phyloP scores from a whole-genome alignment of 2,797 vertebrate genomes.

The Microhierax caerulescens region DNA sequence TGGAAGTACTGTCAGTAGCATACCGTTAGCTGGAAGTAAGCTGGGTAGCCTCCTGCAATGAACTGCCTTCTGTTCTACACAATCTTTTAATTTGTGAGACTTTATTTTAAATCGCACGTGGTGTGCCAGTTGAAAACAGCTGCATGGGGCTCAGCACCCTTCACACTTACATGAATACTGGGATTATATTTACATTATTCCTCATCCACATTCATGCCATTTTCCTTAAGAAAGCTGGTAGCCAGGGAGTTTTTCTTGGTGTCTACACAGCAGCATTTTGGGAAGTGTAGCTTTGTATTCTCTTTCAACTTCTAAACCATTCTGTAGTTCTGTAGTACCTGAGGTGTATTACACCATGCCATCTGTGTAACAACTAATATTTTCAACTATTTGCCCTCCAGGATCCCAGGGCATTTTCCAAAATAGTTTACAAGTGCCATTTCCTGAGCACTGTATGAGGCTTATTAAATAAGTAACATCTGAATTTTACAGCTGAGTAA shows the following conservation, averaged over 20 bases:
- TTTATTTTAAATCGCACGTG: neutral
- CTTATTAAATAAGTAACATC: neutral
- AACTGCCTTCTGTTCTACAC: neutral
- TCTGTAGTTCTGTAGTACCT: neutral
- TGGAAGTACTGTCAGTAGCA: neutral
- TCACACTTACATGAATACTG: neutral
- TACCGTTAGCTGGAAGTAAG: neutral
- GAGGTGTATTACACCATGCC: neutral
- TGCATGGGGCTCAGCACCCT: fast-evolving
- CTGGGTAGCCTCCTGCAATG: neutral
- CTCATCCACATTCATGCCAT: neutral
- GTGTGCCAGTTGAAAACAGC: neutral
- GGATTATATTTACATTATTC: neutral
- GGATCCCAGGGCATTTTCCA: neutral
- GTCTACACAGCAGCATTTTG: neutral
- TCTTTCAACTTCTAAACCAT: neutral
- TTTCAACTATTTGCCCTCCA: neutral
- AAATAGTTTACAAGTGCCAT: neutral
- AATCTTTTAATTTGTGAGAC: neutral
- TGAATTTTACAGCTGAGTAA: neutral
- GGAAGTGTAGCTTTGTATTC: neutral
- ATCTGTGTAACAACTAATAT: neutral
- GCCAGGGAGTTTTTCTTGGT: neutral
- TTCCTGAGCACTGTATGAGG: neutral
- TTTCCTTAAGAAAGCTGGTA: neutral